Conservation (phyloP, 2,888 invertebrate species). For the Chaetogeoica ovagalla region DNA sequence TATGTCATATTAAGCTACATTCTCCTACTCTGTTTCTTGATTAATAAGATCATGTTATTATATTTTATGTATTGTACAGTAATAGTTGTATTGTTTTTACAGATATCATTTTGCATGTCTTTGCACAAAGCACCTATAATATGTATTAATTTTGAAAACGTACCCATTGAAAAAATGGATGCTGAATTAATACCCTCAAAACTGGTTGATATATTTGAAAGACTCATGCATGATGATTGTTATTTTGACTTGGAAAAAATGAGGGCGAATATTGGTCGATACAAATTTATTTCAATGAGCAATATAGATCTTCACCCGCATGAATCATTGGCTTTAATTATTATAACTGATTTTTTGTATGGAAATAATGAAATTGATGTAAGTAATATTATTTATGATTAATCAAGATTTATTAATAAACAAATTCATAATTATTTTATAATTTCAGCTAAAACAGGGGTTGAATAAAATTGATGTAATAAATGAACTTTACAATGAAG, state of each 20-base stretch:
- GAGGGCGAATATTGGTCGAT: conserved; percentile 71
- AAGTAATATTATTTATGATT: conserved; percentile 59
- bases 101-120: conserved; percentile 71
- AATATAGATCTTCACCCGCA: conserved; percentile 78
- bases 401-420: no score
- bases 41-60: no score
- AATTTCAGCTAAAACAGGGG: conserved; percentile 67
- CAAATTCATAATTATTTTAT: background rate
- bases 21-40: no score
- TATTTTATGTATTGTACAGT: no score
- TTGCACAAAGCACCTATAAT: conserved; percentile 75
- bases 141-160: conserved; percentile 74
- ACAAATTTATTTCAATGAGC: conserved; percentile 70
- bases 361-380: conserved; percentile 75
- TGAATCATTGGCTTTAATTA: conserved; percentile 73
- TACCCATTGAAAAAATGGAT: conserved; percentile 70
- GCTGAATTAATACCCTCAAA: conserved; percentile 60
- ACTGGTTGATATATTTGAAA: conserved; percentile 33
- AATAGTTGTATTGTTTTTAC: conserved; percentile 56
- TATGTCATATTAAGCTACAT: no score
- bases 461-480: conserved; percentile 71
- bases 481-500: conserved; percentile 67
- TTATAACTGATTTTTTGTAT: conserved; percentile 83
- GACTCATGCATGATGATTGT: conserved; percentile 20
- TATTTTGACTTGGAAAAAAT: conserved; percentile 72